A percentile compares a stretch with the other conserved stretches of the same genome.
These are phyloP conservation scores for Synanthedon andrenaeformis DNA, from an alignment of 2,888 invertebrate species.

Conservation along the genomic window DNA sequence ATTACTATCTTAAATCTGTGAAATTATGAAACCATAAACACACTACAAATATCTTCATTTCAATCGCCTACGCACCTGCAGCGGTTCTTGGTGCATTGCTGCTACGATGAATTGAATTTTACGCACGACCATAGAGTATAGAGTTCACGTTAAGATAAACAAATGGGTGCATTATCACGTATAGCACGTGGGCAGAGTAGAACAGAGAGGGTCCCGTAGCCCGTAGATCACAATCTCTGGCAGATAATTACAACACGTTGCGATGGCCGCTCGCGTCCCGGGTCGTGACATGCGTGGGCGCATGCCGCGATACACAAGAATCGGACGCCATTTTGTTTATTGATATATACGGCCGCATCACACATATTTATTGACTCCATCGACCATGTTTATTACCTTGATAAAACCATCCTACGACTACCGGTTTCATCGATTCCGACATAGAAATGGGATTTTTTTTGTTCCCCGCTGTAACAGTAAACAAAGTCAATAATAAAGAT, in stretches of 20 bases:
- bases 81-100: too few species aligned
- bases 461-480: neutral
- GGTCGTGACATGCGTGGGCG: slow-evolving; percentile 47
- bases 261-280: slow-evolving; percentile 22
- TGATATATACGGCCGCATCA: slow-evolving; percentile 33
- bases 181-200: neutral
- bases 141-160: neutral
- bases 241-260: neutral
- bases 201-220: neutral
- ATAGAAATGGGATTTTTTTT: neutral
- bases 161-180: neutral
- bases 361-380: slow-evolving; percentile 38
- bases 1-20: too few species aligned
- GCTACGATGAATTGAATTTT: neutral
- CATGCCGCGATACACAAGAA: slow-evolving; percentile 27
- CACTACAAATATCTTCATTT: too few species aligned
- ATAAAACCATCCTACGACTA: slow-evolving; percentile 23
- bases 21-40: too few species aligned
- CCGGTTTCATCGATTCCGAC: slow-evolving; percentile 12
- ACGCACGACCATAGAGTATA: neutral
- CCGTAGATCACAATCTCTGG: neutral
- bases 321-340: slow-evolving; percentile 27
- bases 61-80: neutral
- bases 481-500: too few species aligned
- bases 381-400: slow-evolving; percentile 30